Evolutionary conservation across 2,797 vertebrate genomes (phyloP), one percentile per base, ranked within the genome.

Genomic region (Argya squamiceps): DNA sequence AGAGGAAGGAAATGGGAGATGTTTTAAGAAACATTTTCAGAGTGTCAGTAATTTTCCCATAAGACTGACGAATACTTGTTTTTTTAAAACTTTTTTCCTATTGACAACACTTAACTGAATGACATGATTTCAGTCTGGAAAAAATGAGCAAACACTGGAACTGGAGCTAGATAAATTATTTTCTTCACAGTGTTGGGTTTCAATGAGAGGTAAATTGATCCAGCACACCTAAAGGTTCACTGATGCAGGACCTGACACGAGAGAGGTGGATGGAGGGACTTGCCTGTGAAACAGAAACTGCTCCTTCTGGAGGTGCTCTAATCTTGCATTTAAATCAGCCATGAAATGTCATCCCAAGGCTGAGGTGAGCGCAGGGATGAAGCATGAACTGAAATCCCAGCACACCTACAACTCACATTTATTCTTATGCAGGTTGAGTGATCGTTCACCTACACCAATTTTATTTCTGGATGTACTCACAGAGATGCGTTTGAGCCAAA

Each of bases 1-100:
- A 27, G 11, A 30, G 12, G 32, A 84, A 94, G n/a, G 30, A 96
- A 96, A 92, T 22, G 22, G 56, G 56, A 91, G 19, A 20, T 29
- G 11, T 29, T 71, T 81, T 71, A 81, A 32, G 44, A 91, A 89
- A 85, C 39, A 22, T 73, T 95, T 96, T 94, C 70, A 91, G 92
- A 92, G 75, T 6, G 32, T 88, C 16, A 37, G 11, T 49, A 85
- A 46, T 84, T 92, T 95, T 96, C 80, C 78, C n/a, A 2, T 18
- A 39, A 64, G 65, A 53, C 22, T 12, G 16, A 64, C 9, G 10
- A 67, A 27, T 60, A 14, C 3, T 74, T 81, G 30, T 19, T 92
- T 23, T 75, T 32, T 44, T 23, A 62, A 29, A 62, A 9, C 6
- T 7, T 65, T 13, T 80, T 89, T 76, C 82, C 22, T 93, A 2